Evolutionary conservation across 2,888 invertebrate genomes (phyloP), one percentile per base, ranked within the genome.

Genomic region (Drosophila borealis): DNA sequence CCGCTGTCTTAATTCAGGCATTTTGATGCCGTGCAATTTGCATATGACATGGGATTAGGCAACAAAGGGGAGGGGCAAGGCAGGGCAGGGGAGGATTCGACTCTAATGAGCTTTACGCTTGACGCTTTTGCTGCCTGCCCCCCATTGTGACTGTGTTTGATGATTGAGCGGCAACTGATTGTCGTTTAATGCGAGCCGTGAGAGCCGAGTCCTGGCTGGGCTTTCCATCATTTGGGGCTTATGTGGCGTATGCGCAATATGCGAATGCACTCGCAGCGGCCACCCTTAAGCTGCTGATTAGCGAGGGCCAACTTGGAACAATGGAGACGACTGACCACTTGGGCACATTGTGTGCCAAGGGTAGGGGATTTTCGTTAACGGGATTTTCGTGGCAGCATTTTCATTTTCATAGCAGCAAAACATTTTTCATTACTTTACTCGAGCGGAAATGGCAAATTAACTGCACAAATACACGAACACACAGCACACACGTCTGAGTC

Each of bases 371-470:
- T 3, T 55, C 13, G 56, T 14, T 51, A 46, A 29, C 13, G 46
- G 53, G 57, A 53, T 53, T 36, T 74, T 66, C 57, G 49, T 54
- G 62, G 63, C 55, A 57, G 29, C 29, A 44, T 73, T 75, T 76
- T 64, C 64, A 75, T 71, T 80, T 77, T 74, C 67, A 59, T 57
- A 57, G 67, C 69, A 65, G 67, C 69, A 74, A 66, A 73, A 71
- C 68, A 78, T 75, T 88, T 86, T 83, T 83, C 86, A 83, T 88
- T 82, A 79, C 78, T 89, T 82, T 77, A 80, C 81, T 88, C 63
- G 76, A 79, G 84, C 88, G 88, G 88, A 88, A 88, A 86, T 88
- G 86, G 81, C 88, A 88, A 88, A 88, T 89, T 88, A 88, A 88
- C 84, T 82, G 84, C 82, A 80, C 81, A 89, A 89, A 88, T 80